Evolutionary conservation across 2,797 vertebrate species (phyloP).

Genomic region (Sebastes wilsoni): DNA sequence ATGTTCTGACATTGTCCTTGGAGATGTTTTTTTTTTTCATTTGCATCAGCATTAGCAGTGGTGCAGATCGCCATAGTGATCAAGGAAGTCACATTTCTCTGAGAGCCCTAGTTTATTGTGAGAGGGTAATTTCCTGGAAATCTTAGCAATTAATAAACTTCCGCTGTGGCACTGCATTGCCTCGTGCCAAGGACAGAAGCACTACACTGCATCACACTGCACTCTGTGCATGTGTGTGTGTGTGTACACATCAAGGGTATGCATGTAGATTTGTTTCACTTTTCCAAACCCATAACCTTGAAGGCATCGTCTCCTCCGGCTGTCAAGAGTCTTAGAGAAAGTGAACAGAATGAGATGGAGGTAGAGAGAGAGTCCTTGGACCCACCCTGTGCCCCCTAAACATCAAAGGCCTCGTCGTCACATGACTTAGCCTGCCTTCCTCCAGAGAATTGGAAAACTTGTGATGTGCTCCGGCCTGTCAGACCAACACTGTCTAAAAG

Average conservation of each 20-base stretch:
- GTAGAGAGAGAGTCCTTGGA: conserved; percentile 6
- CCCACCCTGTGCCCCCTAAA: neutral
- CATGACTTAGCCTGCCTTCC: neutral
- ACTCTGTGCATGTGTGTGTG: neutral
- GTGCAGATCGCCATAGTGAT: neutral
- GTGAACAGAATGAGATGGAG: conserved; percentile 8
- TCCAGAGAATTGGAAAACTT: neutral
- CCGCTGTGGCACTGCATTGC: neutral
- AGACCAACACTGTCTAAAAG: neutral
- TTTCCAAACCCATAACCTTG: conserved; percentile 12
- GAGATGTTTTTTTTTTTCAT: neutral
- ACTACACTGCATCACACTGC: neutral
- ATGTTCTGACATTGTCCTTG: neutral
- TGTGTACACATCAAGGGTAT: neutral
- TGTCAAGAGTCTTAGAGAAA: neutral
- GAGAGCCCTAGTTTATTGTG: neutral
- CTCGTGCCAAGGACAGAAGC: conserved; percentile 8
- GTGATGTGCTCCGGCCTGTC: neutral
- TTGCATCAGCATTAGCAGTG: neutral
- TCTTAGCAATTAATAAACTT: conserved; percentile 23
- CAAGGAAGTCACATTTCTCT: neutral
- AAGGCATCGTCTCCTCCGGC: neutral
- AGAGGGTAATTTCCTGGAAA: conserved; percentile 13
- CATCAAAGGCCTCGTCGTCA: conserved; percentile 7
- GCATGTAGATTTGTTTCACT: conserved; percentile 7